Percentiles rank a stretch among this genome's conserved stretches.
These are phyloP conservation scores for Trissoscelio sp. DNA, from an alignment of 2,888 invertebrate genomes.

Conservation along the genomic window DNA sequence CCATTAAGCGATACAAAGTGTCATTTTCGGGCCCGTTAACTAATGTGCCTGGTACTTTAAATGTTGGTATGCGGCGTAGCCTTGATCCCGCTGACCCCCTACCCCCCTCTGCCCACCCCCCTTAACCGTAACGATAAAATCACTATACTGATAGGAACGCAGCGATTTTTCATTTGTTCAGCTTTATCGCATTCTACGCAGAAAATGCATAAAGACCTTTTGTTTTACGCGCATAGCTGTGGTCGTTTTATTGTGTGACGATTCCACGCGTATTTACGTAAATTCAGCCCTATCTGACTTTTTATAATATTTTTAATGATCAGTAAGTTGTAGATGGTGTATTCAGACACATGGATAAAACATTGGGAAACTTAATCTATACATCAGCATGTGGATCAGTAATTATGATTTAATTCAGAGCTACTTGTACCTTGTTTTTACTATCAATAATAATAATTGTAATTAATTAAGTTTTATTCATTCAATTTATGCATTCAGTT, in stretches of 20 bases:
- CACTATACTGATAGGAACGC: constrained; percentile 31
- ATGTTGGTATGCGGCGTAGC: constrained; percentile 68
- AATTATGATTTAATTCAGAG: no score
- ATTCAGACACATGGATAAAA: no score
- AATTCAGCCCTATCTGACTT: no score
- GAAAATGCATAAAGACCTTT: constrained; percentile 46
- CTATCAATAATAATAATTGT: no score
- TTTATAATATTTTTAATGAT: no score
- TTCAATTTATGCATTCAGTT: no score
- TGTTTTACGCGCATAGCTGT: constrained; percentile 40
- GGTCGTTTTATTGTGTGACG: constrained; percentile 38
- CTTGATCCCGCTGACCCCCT: constrained; percentile 45
- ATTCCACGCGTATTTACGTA: constrained; percentile 75
- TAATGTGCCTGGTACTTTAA: constrained; percentile 73
- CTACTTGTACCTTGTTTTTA: no score
- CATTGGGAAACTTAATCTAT: no score
- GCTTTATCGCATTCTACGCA: constrained; percentile 27
- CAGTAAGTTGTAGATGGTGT: no score
- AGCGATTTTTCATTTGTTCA: constrained; percentile 32
- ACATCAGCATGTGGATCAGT: no score
- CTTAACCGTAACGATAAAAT: constrained; percentile 38
- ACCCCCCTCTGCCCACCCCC: constrained; percentile 17
- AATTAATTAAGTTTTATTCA: no score
- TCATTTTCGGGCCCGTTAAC: constrained; percentile 78
- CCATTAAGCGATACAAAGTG: constrained; percentile 79